Percentiles rank a stretch among this genome's conserved stretches.
These are phyloP conservation scores for Brienomyrus longianalis DNA, from an alignment of 2,113 vertebrate genomes.

Conservation along the genomic window DNA sequence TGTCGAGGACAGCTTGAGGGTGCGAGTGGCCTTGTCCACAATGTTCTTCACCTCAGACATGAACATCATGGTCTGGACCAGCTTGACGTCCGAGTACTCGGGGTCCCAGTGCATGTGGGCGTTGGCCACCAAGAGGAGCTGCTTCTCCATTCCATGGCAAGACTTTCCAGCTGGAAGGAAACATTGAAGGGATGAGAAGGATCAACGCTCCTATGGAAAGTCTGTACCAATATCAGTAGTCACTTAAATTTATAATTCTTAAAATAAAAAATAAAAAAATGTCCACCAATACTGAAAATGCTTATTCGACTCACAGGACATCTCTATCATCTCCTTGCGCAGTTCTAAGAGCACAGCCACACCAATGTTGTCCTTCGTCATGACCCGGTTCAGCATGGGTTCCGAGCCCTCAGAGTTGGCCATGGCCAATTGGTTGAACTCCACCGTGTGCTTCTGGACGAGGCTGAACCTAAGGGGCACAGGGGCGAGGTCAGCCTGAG, in stretches of 20 bases:
- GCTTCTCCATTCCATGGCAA: conserved; percentile 84
- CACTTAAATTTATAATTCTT: background rate
- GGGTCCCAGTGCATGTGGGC: conserved; percentile 99
- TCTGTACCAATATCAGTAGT: background rate
- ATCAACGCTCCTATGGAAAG: background rate
- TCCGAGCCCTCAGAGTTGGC: conserved; percentile 96
- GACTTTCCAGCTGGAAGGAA: conserved; percentile 73
- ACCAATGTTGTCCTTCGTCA: conserved; percentile 98
- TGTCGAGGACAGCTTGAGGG: conserved; percentile 74
- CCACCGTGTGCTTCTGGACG: conserved; percentile 96
- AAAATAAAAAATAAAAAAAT: background rate
- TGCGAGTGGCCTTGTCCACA: conserved; percentile 91
- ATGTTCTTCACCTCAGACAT: conserved; percentile 96
- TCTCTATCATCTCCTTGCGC: conserved; percentile 87
- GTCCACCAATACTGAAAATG: background rate
- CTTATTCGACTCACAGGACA: conserved; percentile 72
- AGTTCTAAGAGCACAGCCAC: conserved; percentile 89
- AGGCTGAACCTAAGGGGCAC: conserved; percentile 77
- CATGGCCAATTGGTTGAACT: conserved; percentile 98
- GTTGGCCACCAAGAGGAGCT: conserved; percentile 90
- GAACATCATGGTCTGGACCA: conserved; percentile 99
- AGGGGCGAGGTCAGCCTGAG: background rate
- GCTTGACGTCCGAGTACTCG: conserved; percentile 93
- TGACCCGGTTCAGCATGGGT: conserved; percentile 96
- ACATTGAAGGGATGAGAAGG: background rate